Percentiles rank a stretch among this genome's conserved stretches.
Conservation (phyloP, 2,113 vertebrate genomes). For the Lontra canadensis region DNA sequence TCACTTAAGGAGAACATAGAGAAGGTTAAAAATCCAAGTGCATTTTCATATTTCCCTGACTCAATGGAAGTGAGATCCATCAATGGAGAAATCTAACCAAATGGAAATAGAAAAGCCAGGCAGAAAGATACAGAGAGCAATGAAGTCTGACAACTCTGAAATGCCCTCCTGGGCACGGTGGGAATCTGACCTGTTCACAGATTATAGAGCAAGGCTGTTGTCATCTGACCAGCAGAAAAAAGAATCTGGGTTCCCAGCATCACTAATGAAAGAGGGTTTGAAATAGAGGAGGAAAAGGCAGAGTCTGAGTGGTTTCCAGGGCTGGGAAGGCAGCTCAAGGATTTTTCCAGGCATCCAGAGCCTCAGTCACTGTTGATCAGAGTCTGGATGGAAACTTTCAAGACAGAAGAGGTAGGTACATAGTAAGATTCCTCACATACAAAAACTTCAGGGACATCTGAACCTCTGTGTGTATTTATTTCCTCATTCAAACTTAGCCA, state of each 20-base stretch:
- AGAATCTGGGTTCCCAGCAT: background rate
- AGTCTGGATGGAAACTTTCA: background rate
- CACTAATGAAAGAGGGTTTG: background rate
- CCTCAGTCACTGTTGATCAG: background rate
- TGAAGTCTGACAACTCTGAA: background rate
- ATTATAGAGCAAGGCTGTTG: background rate
- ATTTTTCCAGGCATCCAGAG: background rate
- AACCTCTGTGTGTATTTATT: background rate
- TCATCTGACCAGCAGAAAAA: background rate
- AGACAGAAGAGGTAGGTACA: background rate
- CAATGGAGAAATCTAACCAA: background rate
- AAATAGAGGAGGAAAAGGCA: background rate
- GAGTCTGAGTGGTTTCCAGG: background rate
- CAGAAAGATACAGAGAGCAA: background rate
- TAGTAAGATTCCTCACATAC: background rate
- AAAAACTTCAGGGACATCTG: background rate
- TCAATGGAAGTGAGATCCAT: constrained; percentile 44
- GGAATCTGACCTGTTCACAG: background rate
- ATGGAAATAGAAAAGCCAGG: background rate
- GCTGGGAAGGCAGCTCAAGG: background rate
- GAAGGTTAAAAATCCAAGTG: constrained; percentile 69
- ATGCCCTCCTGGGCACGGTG: background rate
- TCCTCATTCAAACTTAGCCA: background rate
- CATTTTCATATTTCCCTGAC: constrained; percentile 66
- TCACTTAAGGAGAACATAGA: constrained; percentile 67